Evolutionary conservation across 2,888 invertebrate species (phyloP).

Genomic region (Diarsia dahlii): DNA sequence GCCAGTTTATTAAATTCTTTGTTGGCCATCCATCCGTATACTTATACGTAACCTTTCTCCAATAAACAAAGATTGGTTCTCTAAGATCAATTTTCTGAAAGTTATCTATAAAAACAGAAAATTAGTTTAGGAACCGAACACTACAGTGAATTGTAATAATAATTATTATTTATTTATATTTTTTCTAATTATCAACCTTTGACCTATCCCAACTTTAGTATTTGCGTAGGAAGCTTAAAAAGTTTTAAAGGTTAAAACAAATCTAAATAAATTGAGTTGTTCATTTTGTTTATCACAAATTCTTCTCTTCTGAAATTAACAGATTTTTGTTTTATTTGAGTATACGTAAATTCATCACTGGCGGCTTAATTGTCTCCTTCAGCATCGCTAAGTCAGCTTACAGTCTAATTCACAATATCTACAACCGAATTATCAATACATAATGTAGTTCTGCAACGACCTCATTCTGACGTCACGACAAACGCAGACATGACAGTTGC

Average conservation of each 20-base stretch:
- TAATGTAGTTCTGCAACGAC: slow-evolving; percentile 35
- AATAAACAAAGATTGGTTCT: not conserved
- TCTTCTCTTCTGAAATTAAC: not conserved
- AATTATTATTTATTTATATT: too few species aligned
- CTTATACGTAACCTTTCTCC: not conserved
- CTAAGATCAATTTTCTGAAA: not conserved
- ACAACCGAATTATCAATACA: slow-evolving; percentile 29
- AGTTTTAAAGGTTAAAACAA: slow-evolving; percentile 28
- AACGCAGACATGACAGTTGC: slow-evolving; percentile 61
- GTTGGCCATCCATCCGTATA: not conserved
- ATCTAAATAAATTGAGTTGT: slow-evolving; percentile 23
- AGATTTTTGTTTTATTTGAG: not conserved
- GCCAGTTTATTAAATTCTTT: slow-evolving; percentile 60
- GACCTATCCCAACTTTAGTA: slow-evolving; percentile 4
- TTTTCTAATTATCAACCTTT: too few species aligned
- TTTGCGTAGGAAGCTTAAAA: slow-evolving; percentile 16
- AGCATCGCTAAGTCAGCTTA: not conserved
- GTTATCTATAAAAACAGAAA: slow-evolving; percentile 1
- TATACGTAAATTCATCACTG: not conserved
- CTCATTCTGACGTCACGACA: slow-evolving; percentile 40
- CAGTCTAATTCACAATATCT: not conserved
- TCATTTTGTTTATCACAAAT: slow-evolving; percentile 1
- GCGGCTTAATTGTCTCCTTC: not conserved
- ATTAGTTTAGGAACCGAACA: not conserved
- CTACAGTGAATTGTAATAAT: slow-evolving; percentile 5